These are phyloP conservation scores for Sphaeramia orbicularis DNA, from an alignment of 2,797 vertebrate genomes.

Conservation along the genomic window DNA sequence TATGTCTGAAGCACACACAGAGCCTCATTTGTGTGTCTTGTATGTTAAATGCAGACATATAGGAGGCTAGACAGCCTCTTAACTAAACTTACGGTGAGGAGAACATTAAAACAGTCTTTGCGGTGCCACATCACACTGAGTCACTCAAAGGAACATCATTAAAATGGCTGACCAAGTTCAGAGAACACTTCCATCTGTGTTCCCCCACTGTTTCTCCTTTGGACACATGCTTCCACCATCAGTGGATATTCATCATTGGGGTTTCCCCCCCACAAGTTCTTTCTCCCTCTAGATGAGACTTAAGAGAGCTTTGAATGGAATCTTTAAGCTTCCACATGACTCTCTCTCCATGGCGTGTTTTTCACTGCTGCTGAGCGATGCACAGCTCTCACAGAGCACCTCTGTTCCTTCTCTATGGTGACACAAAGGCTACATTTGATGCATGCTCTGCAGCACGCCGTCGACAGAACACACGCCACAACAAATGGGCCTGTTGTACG, in stretches of 20 bases:
- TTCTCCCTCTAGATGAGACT: constrained; percentile 65
- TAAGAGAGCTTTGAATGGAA: constrained; percentile 82
- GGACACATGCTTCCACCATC: constrained; percentile 77
- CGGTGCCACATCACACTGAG: constrained; percentile 71
- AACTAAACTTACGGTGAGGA: constrained; percentile 50
- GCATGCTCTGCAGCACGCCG: constrained; percentile 77
- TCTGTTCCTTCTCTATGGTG: constrained; percentile 83
- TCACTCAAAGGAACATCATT: constrained; percentile 73
- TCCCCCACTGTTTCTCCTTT: constrained; percentile 67
- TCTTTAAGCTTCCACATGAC: constrained; percentile 82
- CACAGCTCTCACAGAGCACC: constrained; percentile 80
- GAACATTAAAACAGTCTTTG: constrained; percentile 43
- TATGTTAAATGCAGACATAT: constrained; percentile 26
- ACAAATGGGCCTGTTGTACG: constrained; percentile 89
- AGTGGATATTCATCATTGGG: constrained; percentile 74
- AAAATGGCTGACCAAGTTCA: constrained; percentile 77
- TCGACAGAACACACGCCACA: constrained; percentile 79
- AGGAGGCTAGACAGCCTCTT: constrained; percentile 40
- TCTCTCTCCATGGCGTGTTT: constrained; percentile 79
- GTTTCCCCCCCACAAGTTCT: constrained; percentile 34
- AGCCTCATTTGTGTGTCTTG: constrained; percentile 14
- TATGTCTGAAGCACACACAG: constrained; percentile 41
- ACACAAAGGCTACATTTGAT: constrained; percentile 91
- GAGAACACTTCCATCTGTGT: constrained; percentile 82
- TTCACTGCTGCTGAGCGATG: constrained; percentile 76